phyloP scores from a whole-genome alignment of 2,888 invertebrate genomes.

The Ferrisia virgata region DNA sequence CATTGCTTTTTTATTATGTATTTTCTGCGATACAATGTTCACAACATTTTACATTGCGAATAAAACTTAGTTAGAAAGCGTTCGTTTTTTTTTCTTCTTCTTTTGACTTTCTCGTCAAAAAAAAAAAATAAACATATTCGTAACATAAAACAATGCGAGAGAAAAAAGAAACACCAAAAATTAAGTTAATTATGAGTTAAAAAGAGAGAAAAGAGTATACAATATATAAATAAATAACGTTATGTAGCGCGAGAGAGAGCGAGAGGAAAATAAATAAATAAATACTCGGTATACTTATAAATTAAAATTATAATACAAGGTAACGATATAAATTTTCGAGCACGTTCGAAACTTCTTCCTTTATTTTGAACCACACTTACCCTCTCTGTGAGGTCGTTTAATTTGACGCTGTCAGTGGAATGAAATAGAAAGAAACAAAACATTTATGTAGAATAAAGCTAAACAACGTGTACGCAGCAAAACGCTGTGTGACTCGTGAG shows the following conservation, averaged over 20 bases:
- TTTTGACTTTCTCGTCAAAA: background rate
- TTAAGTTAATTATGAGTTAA: slow-evolving; percentile 17
- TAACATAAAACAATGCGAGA: slow-evolving; percentile 5
- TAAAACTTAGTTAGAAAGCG: slow-evolving; percentile 40
- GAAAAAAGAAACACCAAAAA: slow-evolving; percentile 16
- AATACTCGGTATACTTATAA: too few relatives aligned
- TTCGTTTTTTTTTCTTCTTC: slow-evolving; percentile 5
- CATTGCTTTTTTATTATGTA: slow-evolving; percentile 37
- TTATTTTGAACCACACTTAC: slow-evolving; percentile 33
- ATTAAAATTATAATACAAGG: slow-evolving; percentile 29
- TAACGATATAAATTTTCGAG: slow-evolving; percentile 16
- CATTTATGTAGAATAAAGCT: slow-evolving; percentile 20
- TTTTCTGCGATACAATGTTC: slow-evolving; percentile 37
- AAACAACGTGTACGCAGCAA: background rate
- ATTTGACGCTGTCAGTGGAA: slow-evolving; percentile 31
- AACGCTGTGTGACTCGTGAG: background rate
- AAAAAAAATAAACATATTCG: background rate
- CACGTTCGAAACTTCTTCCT: slow-evolving; percentile 2
- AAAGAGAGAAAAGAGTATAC: background rate
- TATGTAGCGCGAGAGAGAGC: background rate
- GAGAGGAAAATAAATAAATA: background rate
- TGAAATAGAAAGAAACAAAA: slow-evolving; percentile 33
- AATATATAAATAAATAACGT: slow-evolving; percentile 21
- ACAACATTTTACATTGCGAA: slow-evolving; percentile 35
- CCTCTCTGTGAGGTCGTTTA: background rate